A percentile compares a stretch with the other conserved stretches of the same genome.
Conservation (phyloP, 1,140 invertebrate genomes). For the Saccostrea cuccullata region DNA sequence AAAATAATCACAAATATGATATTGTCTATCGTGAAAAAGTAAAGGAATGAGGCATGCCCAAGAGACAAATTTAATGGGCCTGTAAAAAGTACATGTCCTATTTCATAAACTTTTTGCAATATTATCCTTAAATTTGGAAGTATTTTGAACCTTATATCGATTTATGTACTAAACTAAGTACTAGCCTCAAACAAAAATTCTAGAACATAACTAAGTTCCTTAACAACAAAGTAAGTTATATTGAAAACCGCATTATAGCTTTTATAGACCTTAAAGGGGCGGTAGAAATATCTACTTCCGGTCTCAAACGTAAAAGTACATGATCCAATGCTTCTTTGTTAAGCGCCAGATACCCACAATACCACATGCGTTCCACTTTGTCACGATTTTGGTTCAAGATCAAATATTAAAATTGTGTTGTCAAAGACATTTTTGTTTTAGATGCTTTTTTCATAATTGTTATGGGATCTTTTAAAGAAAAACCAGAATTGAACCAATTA, state of each 20-base stretch:
- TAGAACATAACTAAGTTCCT: too few species aligned
- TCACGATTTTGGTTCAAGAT: constrained; percentile 35
- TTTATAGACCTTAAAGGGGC: background rate
- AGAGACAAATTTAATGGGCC: too few species aligned
- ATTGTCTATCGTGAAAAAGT: too few species aligned
- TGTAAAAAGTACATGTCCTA: too few species aligned
- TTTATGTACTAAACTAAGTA: too few species aligned
- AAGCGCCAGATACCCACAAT: background rate
- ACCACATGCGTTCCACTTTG: background rate
- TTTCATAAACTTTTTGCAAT: too few species aligned
- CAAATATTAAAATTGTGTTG: background rate
- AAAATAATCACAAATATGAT: too few species aligned
- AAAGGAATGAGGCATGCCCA: too few species aligned
- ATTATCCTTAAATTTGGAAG: too few species aligned
- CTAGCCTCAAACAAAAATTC: too few species aligned
- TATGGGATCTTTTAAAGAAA: background rate
- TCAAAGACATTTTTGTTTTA: background rate
- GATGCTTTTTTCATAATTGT: background rate
- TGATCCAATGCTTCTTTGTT: background rate
- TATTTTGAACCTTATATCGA: too few species aligned
- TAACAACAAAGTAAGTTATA: too few species aligned
- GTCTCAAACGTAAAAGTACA: background rate
- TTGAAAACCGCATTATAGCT: background rate
- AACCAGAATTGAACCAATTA: background rate
- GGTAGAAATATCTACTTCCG: background rate